phyloP scores from a whole-genome alignment of 2,888 invertebrate genomes.

The Dryadula phaetusa region DNA sequence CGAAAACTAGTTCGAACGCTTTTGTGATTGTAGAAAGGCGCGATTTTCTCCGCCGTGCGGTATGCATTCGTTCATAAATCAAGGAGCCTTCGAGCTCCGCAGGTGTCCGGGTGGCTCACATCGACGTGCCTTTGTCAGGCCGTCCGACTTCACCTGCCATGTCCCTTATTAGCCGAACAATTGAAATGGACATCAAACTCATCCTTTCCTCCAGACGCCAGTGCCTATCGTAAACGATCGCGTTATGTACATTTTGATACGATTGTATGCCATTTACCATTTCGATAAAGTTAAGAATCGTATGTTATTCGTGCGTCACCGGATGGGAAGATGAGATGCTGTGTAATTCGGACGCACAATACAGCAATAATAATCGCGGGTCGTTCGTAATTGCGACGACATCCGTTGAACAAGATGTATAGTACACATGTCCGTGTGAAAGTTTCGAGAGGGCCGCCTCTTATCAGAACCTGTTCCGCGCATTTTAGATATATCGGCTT shows the following conservation, averaged over 20 bases:
- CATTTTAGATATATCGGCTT: slow-evolving; percentile 72
- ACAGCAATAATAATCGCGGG: slow-evolving; percentile 78
- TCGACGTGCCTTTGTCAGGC: slow-evolving; percentile 60
- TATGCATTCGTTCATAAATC: slow-evolving; percentile 67
- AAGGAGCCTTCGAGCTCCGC: slow-evolving; percentile 57
- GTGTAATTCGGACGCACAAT: slow-evolving; percentile 79
- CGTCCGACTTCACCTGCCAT: slow-evolving; percentile 66
- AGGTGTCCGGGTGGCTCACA: slow-evolving; percentile 64
- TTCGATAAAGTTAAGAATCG: slow-evolving; percentile 44
- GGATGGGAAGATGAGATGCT: slow-evolving; percentile 81
- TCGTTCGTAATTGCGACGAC: slow-evolving; percentile 78
- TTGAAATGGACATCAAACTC: slow-evolving; percentile 51
- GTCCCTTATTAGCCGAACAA: slow-evolving; percentile 64
- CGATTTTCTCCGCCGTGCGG: slow-evolving; percentile 71
- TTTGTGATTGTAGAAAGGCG: slow-evolving; percentile 59
- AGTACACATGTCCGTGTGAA: slow-evolving; percentile 72
- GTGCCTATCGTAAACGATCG: slow-evolving; percentile 28
- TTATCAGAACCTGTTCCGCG: slow-evolving; percentile 72
- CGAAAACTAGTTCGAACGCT: slow-evolving; percentile 50
- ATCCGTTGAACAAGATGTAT: slow-evolving; percentile 71
- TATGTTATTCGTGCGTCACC: slow-evolving; percentile 51
- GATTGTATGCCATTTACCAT: slow-evolving; percentile 39
- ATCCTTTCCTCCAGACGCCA: slow-evolving; percentile 35
- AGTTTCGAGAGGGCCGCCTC: slow-evolving; percentile 70
- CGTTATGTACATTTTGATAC: slow-evolving; percentile 22